These are phyloP conservation scores for Tupiocoris notatus DNA, from an alignment of 2,888 invertebrate genomes.

Conservation along the genomic window DNA sequence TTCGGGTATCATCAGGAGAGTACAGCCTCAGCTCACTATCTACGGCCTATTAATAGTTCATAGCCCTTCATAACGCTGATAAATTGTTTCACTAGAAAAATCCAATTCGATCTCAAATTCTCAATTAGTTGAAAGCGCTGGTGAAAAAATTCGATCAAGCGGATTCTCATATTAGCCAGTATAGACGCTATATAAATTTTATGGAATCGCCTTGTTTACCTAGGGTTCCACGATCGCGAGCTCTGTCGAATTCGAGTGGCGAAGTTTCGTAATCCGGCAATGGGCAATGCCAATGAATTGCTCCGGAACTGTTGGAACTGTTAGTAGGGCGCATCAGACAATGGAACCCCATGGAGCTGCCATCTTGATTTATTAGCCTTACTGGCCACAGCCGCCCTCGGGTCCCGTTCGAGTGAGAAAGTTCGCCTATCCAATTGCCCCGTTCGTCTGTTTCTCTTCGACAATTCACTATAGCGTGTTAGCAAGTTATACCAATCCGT, in stretches of 20 bases:
- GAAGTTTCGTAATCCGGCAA: background rate
- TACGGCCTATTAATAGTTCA: too few relatives aligned
- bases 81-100: too few relatives aligned
- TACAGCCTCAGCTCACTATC: too few relatives aligned
- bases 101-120: background rate
- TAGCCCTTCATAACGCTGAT: too few relatives aligned
- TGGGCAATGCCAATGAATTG: background rate
- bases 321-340: background rate
- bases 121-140: background rate
- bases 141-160: too few relatives aligned
- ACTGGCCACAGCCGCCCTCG: background rate
- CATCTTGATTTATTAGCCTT: background rate
- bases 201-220: background rate
- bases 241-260: background rate
- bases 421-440: background rate
- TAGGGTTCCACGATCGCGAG: background rate
- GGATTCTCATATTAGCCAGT: background rate
- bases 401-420: background rate
- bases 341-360: background rate
- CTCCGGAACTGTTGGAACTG: background rate
- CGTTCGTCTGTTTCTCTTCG: background rate
- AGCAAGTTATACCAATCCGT: too few relatives aligned
- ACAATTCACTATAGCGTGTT: background rate
- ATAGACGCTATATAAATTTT: background rate
- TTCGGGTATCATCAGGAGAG: too few relatives aligned